A percentile compares a stretch with the other conserved stretches of the same genome.
These are phyloP conservation scores for Archivesica marissinica DNA, from an alignment of 1,140 invertebrate species.

Conservation along the genomic window DNA sequence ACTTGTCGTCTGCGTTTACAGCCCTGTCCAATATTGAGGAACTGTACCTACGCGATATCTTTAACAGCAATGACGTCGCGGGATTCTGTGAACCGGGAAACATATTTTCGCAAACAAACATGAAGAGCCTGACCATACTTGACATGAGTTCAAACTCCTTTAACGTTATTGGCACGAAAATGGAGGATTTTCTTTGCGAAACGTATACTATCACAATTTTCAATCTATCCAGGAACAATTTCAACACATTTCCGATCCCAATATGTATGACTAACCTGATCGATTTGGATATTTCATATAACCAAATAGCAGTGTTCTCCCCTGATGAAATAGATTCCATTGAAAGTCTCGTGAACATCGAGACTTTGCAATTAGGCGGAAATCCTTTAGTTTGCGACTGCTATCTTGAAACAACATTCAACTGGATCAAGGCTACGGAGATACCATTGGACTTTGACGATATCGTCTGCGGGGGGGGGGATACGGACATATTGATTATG, in stretches of 20 bases:
- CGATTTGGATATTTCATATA: constrained; percentile 15
- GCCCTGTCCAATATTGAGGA: constrained; percentile 9
- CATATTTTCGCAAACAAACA: not conserved
- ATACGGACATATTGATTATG: not conserved
- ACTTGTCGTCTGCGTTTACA: not conserved
- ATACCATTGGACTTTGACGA: constrained; percentile 11
- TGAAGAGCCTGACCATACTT: not conserved
- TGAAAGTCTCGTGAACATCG: constrained; percentile 30
- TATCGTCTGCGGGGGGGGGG: not conserved
- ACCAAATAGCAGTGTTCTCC: not conserved
- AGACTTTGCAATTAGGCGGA: constrained; percentile 14
- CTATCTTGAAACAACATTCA: not conserved
- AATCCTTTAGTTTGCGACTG: constrained; percentile 50
- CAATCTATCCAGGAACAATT: constrained; percentile 22
- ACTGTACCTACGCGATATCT: not conserved
- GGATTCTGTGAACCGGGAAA: not conserved
- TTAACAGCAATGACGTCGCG: not conserved
- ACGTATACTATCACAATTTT: not conserved
- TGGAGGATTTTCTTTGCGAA: constrained; percentile 16
- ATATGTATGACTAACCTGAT: constrained; percentile 26
- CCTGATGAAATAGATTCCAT: constrained; percentile 1
- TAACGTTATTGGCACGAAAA: not conserved
- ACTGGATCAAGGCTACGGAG: constrained; percentile 8
- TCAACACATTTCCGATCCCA: not conserved
- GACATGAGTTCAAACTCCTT: constrained; percentile 34